These are phyloP conservation scores for Ictalurus furcatus DNA, from an alignment of 2,113 vertebrate species.

Conservation along the genomic window DNA sequence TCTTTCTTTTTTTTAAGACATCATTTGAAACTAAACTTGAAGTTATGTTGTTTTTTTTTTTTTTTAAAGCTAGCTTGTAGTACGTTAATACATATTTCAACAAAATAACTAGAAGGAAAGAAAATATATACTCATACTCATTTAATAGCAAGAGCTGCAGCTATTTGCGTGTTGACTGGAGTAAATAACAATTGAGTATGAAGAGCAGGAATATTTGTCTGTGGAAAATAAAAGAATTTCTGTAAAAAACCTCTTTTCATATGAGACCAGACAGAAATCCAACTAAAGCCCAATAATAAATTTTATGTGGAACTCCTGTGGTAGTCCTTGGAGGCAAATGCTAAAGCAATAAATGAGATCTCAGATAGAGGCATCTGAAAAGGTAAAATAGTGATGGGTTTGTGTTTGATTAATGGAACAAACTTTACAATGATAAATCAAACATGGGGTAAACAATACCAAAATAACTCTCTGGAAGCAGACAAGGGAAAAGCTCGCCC, in stretches of 20 bases:
- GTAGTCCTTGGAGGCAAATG: constrained; percentile 52
- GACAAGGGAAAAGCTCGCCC: constrained; percentile 38
- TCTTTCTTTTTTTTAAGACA: neutral
- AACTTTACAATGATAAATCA: constrained; percentile 58
- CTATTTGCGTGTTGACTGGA: neutral
- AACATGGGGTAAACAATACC: constrained; percentile 49
- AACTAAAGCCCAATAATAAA: constrained; percentile 58
- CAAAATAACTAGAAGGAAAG: constrained; percentile 8
- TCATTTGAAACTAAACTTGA: neutral
- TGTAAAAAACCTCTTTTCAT: neutral
- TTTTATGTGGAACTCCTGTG: constrained; percentile 55
- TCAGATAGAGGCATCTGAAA: constrained; percentile 53
- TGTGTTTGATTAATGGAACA: constrained; percentile 57
- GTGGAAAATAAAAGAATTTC: constrained; percentile 5
- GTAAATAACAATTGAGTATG: neutral
- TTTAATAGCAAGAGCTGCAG: constrained; percentile 14
- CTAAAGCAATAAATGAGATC: constrained; percentile 43
- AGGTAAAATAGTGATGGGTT: constrained; percentile 48
- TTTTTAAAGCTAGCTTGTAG: neutral
- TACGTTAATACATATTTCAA: neutral
- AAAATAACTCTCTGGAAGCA: constrained; percentile 57
- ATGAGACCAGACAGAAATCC: constrained; percentile 42
- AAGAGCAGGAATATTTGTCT: neutral
- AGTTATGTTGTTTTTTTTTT: neutral
- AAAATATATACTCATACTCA: neutral